Evolutionary conservation across 2,797 vertebrate species (phyloP), one percentile per base, ranked within the genome.

Genomic region (Brachyalestes nurse): DNA sequence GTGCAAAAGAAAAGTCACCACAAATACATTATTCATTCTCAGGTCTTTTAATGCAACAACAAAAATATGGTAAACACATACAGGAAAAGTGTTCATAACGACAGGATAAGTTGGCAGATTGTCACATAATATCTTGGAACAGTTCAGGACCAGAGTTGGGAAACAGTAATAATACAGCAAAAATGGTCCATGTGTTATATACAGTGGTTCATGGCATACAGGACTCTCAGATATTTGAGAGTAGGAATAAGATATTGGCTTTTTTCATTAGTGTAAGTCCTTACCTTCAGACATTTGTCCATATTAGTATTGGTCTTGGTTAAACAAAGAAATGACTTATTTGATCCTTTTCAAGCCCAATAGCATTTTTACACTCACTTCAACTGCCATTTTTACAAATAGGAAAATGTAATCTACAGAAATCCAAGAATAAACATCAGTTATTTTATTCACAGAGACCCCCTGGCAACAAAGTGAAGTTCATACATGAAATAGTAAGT

Each of bases 401-500:
- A 45, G 23, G n/a, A 19, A 65, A 69, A 75, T 47, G 4, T 42
- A 73, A 80, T 80, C 16, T 80, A 40, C 55, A 81, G 64, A 81
- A 70, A 25, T 70, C 40, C 53, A 75, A 70, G 64, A 75, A 61
- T 53, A 75, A 7, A 49, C 53, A 28, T 51, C 25, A 5, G 16
- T 70, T 49, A 8, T 34, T 8, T 53, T 51, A 74, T 58, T 66
- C 40, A 61, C 49, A 62, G 17, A 49, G 42, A 75, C 34, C 34
- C 34, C 34, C 34, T 34, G 34, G 34, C 34, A 47, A 8, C 45
- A 8, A 9, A 47, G 12, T 67, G 51, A 67, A 34, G 25, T 55
- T 58, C 34, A 40, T 40, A 72, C 42, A 62, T 61, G 70, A 62
- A 61, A 14, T 38, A 58, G 14, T 81, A 51, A 69, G 10, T 69